These are phyloP conservation scores for Spongilla lacustris DNA, from an alignment of 37 sponge, comb jelly and placozoan genomes.

Conservation along the genomic window DNA sequence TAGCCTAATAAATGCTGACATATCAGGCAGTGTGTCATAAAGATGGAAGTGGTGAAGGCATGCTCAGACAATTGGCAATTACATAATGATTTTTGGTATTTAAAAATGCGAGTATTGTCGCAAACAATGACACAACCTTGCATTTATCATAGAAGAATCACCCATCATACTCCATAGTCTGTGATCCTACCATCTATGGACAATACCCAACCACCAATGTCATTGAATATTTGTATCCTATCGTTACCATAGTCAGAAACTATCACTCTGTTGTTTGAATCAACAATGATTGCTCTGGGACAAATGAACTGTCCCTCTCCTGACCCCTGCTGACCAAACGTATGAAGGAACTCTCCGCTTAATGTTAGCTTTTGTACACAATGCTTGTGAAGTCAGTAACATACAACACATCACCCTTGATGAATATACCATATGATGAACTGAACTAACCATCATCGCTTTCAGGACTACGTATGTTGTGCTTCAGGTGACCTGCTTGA, in stretches of 20 bases:
- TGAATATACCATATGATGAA: slow-evolving; percentile 27
- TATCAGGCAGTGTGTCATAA: no score
- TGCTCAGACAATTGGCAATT: no score
- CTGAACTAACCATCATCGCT: slow-evolving; percentile 32
- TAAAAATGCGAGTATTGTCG: no score
- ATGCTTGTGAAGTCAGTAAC: slow-evolving; percentile 29
- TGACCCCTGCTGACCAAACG: slow-evolving; percentile 45
- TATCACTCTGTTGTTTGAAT: slow-evolving; percentile 16
- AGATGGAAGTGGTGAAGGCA: no score
- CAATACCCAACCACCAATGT: slow-evolving; percentile 18
- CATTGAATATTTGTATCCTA: slow-evolving; percentile 35
- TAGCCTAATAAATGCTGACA: no score
- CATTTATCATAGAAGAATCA: no score
- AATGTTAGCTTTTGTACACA: slow-evolving; percentile 38
- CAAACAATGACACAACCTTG: no score
- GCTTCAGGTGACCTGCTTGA: background rate
- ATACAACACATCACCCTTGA: slow-evolving; percentile 41
- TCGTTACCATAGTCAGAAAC: slow-evolving; percentile 48
- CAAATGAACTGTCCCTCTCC: slow-evolving; percentile 27
- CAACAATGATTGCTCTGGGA: slow-evolving; percentile 42
- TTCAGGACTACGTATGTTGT: background rate
- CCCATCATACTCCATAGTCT: no score
- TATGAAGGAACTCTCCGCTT: slow-evolving; percentile 7
- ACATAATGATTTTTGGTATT: no score
- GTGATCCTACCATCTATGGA: slow-evolving; percentile 27